Evolutionary conservation across 2,797 vertebrate genomes (phyloP), one percentile per base, ranked within the genome.

Genomic region (Epinephelus awoara): DNA sequence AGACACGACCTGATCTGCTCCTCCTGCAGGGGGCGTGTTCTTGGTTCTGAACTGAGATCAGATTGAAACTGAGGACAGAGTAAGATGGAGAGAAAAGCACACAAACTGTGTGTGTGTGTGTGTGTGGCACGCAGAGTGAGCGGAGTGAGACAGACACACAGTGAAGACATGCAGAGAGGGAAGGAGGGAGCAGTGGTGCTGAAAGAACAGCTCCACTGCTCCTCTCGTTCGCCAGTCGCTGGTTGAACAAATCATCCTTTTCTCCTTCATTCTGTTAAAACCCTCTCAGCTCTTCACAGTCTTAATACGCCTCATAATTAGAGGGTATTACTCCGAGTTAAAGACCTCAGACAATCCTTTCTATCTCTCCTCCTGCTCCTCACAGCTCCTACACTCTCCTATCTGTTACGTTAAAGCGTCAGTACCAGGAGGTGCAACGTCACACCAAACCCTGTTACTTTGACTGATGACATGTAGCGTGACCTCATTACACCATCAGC

Each of bases 201-300:
- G 70, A 77, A 77, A 70, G 71, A 59, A 80, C 69, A 77, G 51
- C 57, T 75, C 56, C 67, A 61, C 29, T 46, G 34, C 34, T 34
- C 34, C 13, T 69, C 52, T 17, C 21, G 3, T 40, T 13, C 29
- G 3, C 21, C 34, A 18, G 1, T 6, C 29, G 27, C 27, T 74
- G 7, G 17, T 13, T 56, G 29, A 46, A 18, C 38, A 44, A 52
- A 23, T 67, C 25, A 12, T 49, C 15, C 3, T 47, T 27, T 58
- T 52, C 7, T 63, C 51, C 25, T 50, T 58, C 15, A 14, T 23
- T 27, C 55, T 10, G 40, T 10, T 25, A 3, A 71, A 23, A 25
- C n/a, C 46, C 21, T 50, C 57, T 4, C 62, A 61, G 25, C 54
- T 59, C 62, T 29, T 25, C 76, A 19, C 50, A 52, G 40, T 34